Base-by-base conservation (phyloP, 2,113 vertebrate species). In the Orientallactaga bullata region DNA sequence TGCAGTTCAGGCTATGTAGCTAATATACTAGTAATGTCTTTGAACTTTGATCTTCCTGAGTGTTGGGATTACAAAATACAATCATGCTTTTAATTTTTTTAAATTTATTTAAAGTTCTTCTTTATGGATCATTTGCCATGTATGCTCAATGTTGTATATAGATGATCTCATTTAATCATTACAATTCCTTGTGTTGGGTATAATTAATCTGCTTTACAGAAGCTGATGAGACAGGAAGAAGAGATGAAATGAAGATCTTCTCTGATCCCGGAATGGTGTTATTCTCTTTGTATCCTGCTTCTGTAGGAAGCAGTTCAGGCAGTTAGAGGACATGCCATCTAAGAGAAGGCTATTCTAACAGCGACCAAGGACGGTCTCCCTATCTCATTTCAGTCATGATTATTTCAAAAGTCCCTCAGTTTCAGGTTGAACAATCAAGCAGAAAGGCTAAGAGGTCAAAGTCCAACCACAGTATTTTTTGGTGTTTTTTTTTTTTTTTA, bases 161-260 rank as follows among this genome's bases (percentile, higher is more conserved):
- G 47, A 83, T 83, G 77, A 91, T 94, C 42, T 89, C 61, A 89
- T 88, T 88, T 94, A 93, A 90, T 86, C 35, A 89, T 89, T 88
- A 94, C 35, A 86, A 78, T 74, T 76, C n/a, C 65, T 94, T 91
- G 65, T 79, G 74, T 93, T 96, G 91, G 87, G 84, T 86, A 72
- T 94, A 84, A 95, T 93, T 95, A 93, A 88, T 65, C 24, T 18
- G 69, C 72, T 92, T 95, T 91, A 95, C 42, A 93, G 77, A 93
- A 77, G 89, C 87, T 85, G 35, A 91, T 91, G 81, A 95, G 95
- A 79, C 84, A 93, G 79, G 18, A 84, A 95, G 87, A 92, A 51
- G 37, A 18, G 39, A 78, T 91, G 90, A 61, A 95, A 93, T 11
- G 60, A 87, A 69, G 73, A 71, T 79, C 28, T 93, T 95, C 12